Evolutionary conservation across 2,113 vertebrate species (phyloP).

Genomic region (Scomber japonicus): DNA sequence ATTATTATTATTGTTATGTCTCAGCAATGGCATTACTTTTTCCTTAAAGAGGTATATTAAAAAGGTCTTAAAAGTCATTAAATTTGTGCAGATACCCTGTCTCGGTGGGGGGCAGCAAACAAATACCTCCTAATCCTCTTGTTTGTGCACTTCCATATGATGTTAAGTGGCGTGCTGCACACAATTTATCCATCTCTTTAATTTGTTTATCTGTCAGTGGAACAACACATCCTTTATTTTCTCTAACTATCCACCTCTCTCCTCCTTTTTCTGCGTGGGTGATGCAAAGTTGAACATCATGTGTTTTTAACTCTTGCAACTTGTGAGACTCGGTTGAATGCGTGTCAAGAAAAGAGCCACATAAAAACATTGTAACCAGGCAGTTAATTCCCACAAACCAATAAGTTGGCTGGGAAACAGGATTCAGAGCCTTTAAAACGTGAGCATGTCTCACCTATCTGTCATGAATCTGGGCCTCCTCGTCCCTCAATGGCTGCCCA

Average conservation of each 20-base stretch:
- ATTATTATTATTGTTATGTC: too few species aligned
- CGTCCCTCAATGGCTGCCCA: slow-evolving; percentile 39
- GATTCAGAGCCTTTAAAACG: slow-evolving; percentile 11
- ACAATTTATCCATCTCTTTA: not conserved
- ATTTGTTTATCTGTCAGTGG: not conserved
- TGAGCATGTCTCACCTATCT: slow-evolving; percentile 58
- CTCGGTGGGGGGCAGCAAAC: not conserved
- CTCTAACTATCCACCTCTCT: not conserved
- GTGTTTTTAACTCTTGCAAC: not conserved
- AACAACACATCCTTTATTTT: slow-evolving; percentile 8
- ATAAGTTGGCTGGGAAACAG: slow-evolving; percentile 15
- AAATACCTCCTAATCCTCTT: not conserved
- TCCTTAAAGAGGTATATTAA: too few species aligned
- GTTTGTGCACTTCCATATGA: not conserved
- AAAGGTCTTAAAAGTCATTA: too few species aligned
- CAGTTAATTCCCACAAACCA: slow-evolving; percentile 18
- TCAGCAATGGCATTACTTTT: too few species aligned
- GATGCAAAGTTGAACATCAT: not conserved
- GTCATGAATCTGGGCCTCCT: slow-evolving; percentile 46
- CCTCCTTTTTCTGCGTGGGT: not conserved
- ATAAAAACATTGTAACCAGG: slow-evolving; percentile 18
- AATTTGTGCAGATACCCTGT: too few species aligned
- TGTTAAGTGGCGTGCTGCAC: not conserved
- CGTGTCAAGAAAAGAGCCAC: not conserved
- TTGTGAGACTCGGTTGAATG: not conserved